phyloP scores from a whole-genome alignment of 2,113 vertebrate genomes.

The Hippopotamus amphibius region DNA sequence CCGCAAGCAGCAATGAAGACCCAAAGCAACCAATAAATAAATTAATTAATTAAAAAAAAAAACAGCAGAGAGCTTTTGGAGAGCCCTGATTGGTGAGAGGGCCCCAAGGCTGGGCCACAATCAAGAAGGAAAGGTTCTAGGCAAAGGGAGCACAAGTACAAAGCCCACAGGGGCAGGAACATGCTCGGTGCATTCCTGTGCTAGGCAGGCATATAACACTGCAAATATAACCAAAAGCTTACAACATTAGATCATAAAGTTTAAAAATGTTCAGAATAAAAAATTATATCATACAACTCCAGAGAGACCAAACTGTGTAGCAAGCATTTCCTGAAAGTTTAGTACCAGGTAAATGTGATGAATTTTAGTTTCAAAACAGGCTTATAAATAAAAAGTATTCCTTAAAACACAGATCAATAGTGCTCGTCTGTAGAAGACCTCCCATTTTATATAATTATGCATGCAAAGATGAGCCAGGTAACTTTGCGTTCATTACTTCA shows the following conservation, averaged over 20 bases:
- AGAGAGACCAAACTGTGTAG: not conserved
- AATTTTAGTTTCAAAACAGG: not conserved
- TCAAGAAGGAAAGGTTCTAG: not conserved
- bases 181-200: not conserved
- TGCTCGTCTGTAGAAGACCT: not conserved
- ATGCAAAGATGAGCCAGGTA: not conserved
- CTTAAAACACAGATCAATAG: constrained; percentile 21
- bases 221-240: not conserved
- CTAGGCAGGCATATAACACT: not conserved
- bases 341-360: not conserved
- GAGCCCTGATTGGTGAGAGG: not conserved
- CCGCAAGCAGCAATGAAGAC: too few relatives aligned
- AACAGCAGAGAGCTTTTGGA: not conserved
- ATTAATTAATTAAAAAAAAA: too few relatives aligned
- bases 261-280: not conserved
- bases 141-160: not conserved
- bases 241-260: not conserved
- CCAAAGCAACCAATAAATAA: too few relatives aligned
- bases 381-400: constrained; percentile 35
- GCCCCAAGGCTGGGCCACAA: not conserved
- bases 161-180: not conserved
- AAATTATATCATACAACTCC: not conserved
- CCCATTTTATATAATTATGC: not conserved
- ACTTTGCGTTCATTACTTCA: not conserved
- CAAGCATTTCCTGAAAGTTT: not conserved